phyloP scores from a whole-genome alignment of 92 coral and sea anemone genomes.

The Parazoanthus swiftii region DNA sequence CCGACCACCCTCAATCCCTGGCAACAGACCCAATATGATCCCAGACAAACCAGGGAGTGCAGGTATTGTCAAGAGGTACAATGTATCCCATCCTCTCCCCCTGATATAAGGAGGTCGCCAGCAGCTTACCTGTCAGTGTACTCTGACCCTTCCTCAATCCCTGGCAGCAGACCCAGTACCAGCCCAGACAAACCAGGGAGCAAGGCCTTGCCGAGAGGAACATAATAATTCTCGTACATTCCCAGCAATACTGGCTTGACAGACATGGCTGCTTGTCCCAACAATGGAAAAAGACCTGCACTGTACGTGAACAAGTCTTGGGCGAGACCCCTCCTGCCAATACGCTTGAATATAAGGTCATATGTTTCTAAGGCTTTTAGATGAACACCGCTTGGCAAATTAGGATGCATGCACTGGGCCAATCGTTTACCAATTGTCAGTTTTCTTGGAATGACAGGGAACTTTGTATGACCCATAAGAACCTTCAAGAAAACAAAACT shows the following conservation, averaged over 20 bases:
- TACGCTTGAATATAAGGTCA: conserved; percentile 85
- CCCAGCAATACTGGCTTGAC: conserved; percentile 86
- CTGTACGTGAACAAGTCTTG: conserved; percentile 92
- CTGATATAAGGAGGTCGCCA: too few species aligned
- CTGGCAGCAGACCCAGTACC: conserved; percentile 85
- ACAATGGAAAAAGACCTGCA: conserved; percentile 86
- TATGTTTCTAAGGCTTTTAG: conserved; percentile 92
- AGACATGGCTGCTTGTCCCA: conserved; percentile 96
- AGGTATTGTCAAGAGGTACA: conserved; percentile 68
- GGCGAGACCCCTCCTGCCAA: conserved; percentile 86
- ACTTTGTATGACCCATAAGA: conserved; percentile 75
- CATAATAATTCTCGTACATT: conserved; percentile 79
- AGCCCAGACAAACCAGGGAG: conserved; percentile 88
- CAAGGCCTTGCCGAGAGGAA: conserved; percentile 84
- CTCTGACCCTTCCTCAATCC: conserved; percentile 97
- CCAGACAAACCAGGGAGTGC: conserved; percentile 86
- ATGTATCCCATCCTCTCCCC: too few species aligned
- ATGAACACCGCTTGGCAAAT: conserved; percentile 94
- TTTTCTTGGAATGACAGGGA: conserved; percentile 86
- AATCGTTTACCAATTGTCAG: conserved; percentile 88
- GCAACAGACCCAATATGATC: conserved; percentile 74
- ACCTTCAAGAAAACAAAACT: conserved; percentile 52
- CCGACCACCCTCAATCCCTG: conserved; percentile 97
- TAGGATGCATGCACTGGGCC: conserved; percentile 94
- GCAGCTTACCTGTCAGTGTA: conserved; percentile 82